Evolutionary conservation across 2,888 invertebrate genomes (phyloP), one percentile per base, ranked within the genome.

Genomic region (Leucophora obtusa): DNA sequence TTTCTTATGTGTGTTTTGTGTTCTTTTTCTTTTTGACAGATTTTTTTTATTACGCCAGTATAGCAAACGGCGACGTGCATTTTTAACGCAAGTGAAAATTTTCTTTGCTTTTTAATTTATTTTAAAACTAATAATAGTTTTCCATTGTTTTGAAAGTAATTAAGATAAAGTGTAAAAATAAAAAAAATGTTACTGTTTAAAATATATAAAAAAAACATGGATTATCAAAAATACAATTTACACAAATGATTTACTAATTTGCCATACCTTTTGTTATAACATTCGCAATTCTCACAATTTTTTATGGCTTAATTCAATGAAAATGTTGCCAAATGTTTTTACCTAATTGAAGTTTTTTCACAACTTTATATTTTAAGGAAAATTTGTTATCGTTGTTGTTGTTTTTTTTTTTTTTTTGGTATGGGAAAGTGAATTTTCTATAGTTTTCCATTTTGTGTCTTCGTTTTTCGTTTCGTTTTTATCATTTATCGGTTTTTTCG

Each of bases 11-110:
- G 58, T 62, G 66, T 73, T 68, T 81, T 66, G 71, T 66, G 51
- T 76, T 79, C 68, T 71, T 73, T 54, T 60, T 33, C 43, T 58
- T 68, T 82, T 80, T 79, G 77, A 77, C 70, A 77, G 69, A 71
- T 82, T 62, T 82, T 70, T 74, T 80, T 75, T 78, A 72, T 74
- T 72, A 72, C 80, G 74, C 72, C 68, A 82, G 66, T 77, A 47
- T 72, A 77, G 63, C 60, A 69, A 69, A 76, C 60, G 65, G 56
- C 60, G 72, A 77, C 82, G 81, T 81, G 81, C 77, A 77, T 73
- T 77, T 70, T 43, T 69, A 62, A 74, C 69, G 60, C 70, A 81
- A 81, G 70, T 70, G 73, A 70, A 77, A 70, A 66, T 70, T 73
- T 80, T 75, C 58, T 72, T 80, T 50, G 62, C 24, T 71, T 75